These are phyloP conservation scores for Argyrosomus japonicus DNA, from an alignment of 2,113 vertebrate genomes.

Conservation along the genomic window DNA sequence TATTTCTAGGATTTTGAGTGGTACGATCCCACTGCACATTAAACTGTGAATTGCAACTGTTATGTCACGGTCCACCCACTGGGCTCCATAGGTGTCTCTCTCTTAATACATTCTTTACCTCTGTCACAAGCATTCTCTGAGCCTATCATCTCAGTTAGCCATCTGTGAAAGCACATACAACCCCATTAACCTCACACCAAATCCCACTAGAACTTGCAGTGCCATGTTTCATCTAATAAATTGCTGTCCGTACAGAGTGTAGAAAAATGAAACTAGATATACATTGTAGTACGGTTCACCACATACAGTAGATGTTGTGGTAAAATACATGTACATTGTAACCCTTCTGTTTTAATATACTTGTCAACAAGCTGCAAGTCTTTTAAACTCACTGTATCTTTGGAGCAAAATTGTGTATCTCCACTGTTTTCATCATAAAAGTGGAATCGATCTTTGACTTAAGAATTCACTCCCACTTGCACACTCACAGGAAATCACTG, in stretches of 20 bases:
- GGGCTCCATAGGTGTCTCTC: background rate
- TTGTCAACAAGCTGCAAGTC: background rate
- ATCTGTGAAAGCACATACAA: conserved; percentile 29
- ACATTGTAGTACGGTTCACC: background rate
- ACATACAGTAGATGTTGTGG: background rate
- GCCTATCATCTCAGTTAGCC: conserved; percentile 1
- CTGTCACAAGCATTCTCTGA: conserved; percentile 2
- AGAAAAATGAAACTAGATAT: background rate
- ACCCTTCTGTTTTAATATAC: background rate
- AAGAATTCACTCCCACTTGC: background rate
- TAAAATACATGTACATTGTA: background rate
- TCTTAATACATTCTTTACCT: background rate
- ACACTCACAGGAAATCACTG: conserved; percentile 11
- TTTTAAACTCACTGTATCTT: background rate
- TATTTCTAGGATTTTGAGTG: conserved; percentile 2
- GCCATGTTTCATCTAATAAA: conserved; percentile 31
- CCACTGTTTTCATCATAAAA: background rate
- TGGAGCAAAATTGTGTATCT: background rate
- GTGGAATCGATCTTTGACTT: background rate
- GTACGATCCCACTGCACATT: conserved; percentile 1
- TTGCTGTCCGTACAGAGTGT: background rate
- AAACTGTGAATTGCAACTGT: conserved; percentile 4
- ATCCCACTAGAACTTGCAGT: conserved; percentile 5
- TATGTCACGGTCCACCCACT: conserved; percentile 13
- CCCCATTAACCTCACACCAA: conserved; percentile 26